Evolutionary conservation across 2,888 invertebrate genomes (phyloP), one percentile per base, ranked within the genome.

Genomic region (Lordiphosa fenestrarum): DNA sequence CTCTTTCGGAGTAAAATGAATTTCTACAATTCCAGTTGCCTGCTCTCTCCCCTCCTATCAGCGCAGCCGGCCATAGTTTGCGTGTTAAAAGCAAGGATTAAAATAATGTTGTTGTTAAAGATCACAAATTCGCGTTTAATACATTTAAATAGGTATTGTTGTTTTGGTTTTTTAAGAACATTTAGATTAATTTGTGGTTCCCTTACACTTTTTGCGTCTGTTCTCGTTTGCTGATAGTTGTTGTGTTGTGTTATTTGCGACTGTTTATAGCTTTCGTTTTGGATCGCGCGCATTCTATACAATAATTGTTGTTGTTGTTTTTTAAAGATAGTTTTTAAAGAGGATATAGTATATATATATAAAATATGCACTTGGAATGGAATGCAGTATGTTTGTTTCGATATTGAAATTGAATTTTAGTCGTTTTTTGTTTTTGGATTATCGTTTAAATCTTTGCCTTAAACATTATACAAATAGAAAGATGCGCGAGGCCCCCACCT

Each of bases 111-210:
- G n/a, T 15, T 15, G 50, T 70, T 82, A 64, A 84, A 83, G 85
- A 85, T 85, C 85, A 85, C 85, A 85, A 81, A 81, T 75, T 85
- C 73, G 80, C 81, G 76, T 85, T 85, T 83, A 83, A 85, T 85
- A 81, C 80, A 85, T 83, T 80, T 78, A 72, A 83, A 73, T 81
- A 67, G 77, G 30, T 44, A 10, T 33, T 6, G 30, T 30, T 30
- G 12, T 42, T 44, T 40, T 1, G 30, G 33, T 44, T 44, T 36
- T 75, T 80, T 67, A 83, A 83, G 85, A 81, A 83, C 81, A 85
- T 81, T 83, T 75, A 85, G 85, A 84, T 74, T 84, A 84, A 82
- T 69, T 80, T 80, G 65, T 78, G 44, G 53, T 49, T 52, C 39
- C 48, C 30, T 51, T 48, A 21, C 21, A 55, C 21, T 48, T 48